Base-by-base conservation (phyloP, 2,888 invertebrate genomes). In the Candidula unifasciata region DNA sequence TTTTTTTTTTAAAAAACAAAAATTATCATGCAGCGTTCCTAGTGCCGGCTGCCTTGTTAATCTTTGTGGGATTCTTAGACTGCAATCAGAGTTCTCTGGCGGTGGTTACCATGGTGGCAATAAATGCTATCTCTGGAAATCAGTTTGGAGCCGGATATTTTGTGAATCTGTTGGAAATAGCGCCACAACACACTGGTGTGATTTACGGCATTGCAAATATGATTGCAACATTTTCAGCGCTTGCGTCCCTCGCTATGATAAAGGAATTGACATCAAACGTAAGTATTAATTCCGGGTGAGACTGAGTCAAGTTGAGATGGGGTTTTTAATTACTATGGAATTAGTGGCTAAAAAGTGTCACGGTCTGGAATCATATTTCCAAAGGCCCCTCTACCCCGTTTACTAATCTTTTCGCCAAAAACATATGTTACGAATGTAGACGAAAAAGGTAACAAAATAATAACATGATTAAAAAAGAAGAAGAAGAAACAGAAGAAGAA, bases 141-240 rank as follows among this genome's bases (percentile, higher is more conserved):
- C 89, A 89, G 64, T 92, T 90, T 80, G 89, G 88, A 10, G 86
- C 87, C 8, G 92, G 93, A 10, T 92, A 87, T 83, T 84, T 92
- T 35, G 90, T 91, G 78, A 93, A 93, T 87, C 89, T 89, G 27
- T 89, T 91, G 68, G 93, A 93, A 85, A 89, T 93, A n/a, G 92
- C 92, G 0, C 92, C 93, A 0, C 86, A 87, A 68, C 92, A 90
- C 80, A 90, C 92, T 3, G 93, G 92, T 2, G 88, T 91, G 21
- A 87, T 93, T 30, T 90, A 91, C 68, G 92, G 92, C 0, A 86
- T 93, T 37, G 88, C 91, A 57, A 93, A 92, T 87, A 90, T 91
- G 1, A 80, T 91, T 21, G 91, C 90, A 30, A 89, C 92, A 13
- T 82, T 90, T 0, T 88, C 93, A 0, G 93, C 93, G 10, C 89